Conservation (phyloP, 2,888 invertebrate genomes). For the Polietes domitor region DNA sequence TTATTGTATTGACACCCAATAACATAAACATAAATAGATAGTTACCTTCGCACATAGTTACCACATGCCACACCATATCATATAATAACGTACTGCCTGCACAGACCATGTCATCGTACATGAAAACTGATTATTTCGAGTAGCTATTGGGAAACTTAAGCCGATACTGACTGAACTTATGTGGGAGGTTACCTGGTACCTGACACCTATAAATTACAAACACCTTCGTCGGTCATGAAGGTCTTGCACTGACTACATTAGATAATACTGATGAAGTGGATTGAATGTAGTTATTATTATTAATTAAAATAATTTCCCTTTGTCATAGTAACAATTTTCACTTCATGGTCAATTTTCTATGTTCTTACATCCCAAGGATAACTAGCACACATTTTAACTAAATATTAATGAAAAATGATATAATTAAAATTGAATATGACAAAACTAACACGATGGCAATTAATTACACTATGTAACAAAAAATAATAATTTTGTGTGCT, state of each 20-base stretch:
- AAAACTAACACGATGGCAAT: too few species aligned
- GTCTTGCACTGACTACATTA: neutral
- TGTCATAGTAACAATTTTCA: too few species aligned
- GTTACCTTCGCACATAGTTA: neutral
- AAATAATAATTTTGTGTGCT: too few species aligned
- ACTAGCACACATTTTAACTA: too few species aligned
- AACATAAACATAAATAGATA: too few species aligned
- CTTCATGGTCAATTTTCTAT: too few species aligned
- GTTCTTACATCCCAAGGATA: too few species aligned
- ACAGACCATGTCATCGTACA: neutral
- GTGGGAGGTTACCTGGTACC: neutral
- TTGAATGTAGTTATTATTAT: neutral
- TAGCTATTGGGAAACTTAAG: neutral
- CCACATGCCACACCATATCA: neutral
- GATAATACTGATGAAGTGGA: neutral
- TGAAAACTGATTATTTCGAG: conserved; percentile 7
- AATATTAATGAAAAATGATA: too few species aligned
- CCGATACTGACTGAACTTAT: neutral
- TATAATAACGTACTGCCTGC: neutral
- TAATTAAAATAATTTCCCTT: too few species aligned
- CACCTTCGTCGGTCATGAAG: neutral
- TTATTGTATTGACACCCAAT: conserved; percentile 57
- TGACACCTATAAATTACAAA: neutral
- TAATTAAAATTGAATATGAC: too few species aligned
- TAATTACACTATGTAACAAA: too few species aligned